phyloP scores from a whole-genome alignment of 2,888 invertebrate species.

The Cynaeus angustus region DNA sequence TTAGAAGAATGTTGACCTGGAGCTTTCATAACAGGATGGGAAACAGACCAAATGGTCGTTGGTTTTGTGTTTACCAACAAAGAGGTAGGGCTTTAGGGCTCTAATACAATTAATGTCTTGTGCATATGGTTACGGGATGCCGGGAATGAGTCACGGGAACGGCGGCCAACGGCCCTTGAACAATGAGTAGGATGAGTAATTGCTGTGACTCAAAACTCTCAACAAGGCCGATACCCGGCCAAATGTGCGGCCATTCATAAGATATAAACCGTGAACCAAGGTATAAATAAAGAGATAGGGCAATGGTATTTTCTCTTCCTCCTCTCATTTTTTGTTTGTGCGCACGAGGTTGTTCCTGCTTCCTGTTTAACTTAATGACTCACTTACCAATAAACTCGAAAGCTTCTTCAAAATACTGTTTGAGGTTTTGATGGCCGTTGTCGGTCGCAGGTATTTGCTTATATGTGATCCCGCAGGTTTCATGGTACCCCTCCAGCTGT shows the following conservation, averaged over 20 bases:
- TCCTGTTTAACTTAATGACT: constrained; percentile 2
- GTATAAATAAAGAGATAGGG: too few species aligned
- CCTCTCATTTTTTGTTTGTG: too few species aligned
- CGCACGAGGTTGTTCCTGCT: neutral
- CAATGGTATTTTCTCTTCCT: too few species aligned
- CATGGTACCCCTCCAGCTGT: constrained; percentile 82
- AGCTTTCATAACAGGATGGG: constrained; percentile 14
- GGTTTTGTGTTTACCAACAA: constrained; percentile 41
- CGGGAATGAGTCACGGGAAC: constrained; percentile 58
- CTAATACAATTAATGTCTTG: constrained; percentile 46
- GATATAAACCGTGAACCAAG: constrained; percentile 37
- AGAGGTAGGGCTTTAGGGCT: constrained; percentile 42
- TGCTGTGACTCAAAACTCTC: constrained; percentile 67
- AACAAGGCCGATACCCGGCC: constrained; percentile 68
- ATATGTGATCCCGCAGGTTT: constrained; percentile 79
- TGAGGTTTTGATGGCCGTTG: constrained; percentile 88
- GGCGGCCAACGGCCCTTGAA: constrained; percentile 67
- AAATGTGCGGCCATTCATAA: constrained; percentile 58
- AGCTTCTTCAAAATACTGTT: constrained; percentile 91
- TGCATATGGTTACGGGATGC: constrained; percentile 51
- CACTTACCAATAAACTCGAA: constrained; percentile 88
- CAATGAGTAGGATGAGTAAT: constrained; percentile 69
- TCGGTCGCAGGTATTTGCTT: constrained; percentile 88
- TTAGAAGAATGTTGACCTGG: constrained; percentile 38
- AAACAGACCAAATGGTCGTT: neutral